Base-by-base conservation (phyloP, 1,140 invertebrate genomes). In the Diabrotica undecimpunctata region DNA sequence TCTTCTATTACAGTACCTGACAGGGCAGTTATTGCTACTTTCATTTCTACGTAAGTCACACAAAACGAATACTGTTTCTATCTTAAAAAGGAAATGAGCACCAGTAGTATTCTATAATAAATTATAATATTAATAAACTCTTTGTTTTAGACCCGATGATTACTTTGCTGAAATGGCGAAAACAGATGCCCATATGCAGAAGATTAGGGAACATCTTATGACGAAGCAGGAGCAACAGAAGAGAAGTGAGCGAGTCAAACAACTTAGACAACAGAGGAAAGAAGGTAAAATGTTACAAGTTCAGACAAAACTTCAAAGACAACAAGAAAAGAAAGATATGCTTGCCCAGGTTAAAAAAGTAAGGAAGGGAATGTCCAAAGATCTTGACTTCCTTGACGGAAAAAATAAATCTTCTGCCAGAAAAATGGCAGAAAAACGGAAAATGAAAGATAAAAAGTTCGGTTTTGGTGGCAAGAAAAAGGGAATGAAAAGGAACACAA, bases 131-230 rank as follows among this genome's bases (percentile, higher is more conserved):
- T 25, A 25, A 25, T 25, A 4, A 2, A 25, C 25, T 25, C 25
- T 25, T 25, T 11, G 11, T 67, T 68, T 50, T 25, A 70, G 93
- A 63, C 97, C 97, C 0, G 90, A 94, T 38, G 97, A 99, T 81
- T 99, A 97, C 81, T 99, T 97, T 83, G 97, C 97, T 0, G 93
- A 99, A 84, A 99, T 99, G 97, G 94, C 94, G 3, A 99, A 99
- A 79, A 86, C 92, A 56, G 97, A 99, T 81, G 85, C 87, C 51
- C 97, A 99, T 70, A 99, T 99, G 97, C 93, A 97, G 75, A 98
- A 96, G 80, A 89, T 98, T 0, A 85, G 95, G 56, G 84, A 90
- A 74, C 90, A 90, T 74, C 77, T 98, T 0, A 83, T 95, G 78
- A 86, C 91, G 54, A 94, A 96, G 77, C 90, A 98, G 75, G 83